A percentile compares a stretch with the other conserved stretches of the same genome.
These are phyloP conservation scores for Alosa alosa DNA, from an alignment of 2,113 vertebrate genomes.

Conservation along the genomic window DNA sequence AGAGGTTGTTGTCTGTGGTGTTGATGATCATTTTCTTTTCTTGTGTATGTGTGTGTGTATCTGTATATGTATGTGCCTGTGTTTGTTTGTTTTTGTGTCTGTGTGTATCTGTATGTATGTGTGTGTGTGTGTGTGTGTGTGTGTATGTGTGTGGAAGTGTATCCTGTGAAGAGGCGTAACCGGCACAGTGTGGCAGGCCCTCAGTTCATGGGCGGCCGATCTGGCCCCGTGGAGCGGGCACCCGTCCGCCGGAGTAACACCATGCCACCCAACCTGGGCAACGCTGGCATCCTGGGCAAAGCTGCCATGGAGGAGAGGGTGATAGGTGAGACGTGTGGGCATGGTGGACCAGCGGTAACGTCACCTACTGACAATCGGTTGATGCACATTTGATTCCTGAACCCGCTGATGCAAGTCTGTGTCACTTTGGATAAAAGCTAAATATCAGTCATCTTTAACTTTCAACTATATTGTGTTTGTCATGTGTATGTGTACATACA, in stretches of 20 bases:
- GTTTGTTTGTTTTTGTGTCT: neutral
- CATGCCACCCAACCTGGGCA: constrained; percentile 85
- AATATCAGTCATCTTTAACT: too few species aligned
- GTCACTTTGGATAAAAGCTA: too few species aligned
- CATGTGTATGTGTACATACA: too few species aligned
- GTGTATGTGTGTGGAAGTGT: constrained; percentile 61
- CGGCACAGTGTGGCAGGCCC: constrained; percentile 83
- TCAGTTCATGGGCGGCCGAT: constrained; percentile 69
- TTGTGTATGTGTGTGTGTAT: neutral
- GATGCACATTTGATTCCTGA: too few species aligned
- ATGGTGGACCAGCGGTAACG: too few species aligned
- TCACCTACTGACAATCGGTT: too few species aligned
- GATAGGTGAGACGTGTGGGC: constrained; percentile 41
- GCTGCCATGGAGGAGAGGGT: constrained; percentile 70
- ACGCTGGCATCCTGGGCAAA: constrained; percentile 75
- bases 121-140: neutral
- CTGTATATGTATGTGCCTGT: neutral
- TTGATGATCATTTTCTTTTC: neutral
- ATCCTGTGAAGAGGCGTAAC: constrained; percentile 80
- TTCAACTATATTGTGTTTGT: too few species aligned
- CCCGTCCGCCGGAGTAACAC: constrained; percentile 86
- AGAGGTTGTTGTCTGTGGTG: too few species aligned
- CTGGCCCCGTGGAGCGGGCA: constrained; percentile 53
- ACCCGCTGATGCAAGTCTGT: too few species aligned
- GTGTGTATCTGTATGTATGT: neutral